A percentile compares a stretch with the other conserved stretches of the same genome.
Conservation (phyloP, 2,888 invertebrate species). For the Brassicogethes aeneus region DNA sequence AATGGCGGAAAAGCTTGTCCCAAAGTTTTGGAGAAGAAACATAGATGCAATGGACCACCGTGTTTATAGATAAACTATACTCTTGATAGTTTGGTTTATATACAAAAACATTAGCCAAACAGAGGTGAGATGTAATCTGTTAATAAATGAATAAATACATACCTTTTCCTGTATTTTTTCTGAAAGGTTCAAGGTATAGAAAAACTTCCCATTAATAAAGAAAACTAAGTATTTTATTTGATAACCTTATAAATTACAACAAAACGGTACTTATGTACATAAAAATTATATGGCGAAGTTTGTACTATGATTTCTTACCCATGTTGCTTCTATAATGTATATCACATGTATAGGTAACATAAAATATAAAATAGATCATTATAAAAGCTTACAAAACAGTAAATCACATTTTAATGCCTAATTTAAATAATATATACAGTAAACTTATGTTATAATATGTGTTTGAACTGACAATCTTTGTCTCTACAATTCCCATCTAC, state of each 20-base stretch:
- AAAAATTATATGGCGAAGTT: neutral
- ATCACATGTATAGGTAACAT: constrained; percentile 8
- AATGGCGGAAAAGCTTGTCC: constrained; percentile 61
- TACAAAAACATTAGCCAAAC: too few species aligned
- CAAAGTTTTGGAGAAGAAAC: constrained; percentile 47
- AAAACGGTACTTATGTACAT: too few species aligned
- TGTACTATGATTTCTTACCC: neutral
- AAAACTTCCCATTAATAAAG: too few species aligned
- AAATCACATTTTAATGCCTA: neutral
- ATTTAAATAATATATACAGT: neutral
- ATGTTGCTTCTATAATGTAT: constrained; percentile 6
- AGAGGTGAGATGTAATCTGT: too few species aligned
- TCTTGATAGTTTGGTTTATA: too few species aligned
- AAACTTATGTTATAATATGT: constrained; percentile 13
- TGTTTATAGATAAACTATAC: constrained; percentile 21
- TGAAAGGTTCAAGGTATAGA: too few species aligned
- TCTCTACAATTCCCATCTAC: constrained; percentile 36
- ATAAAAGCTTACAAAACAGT: constrained; percentile 3
- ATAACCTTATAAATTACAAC: too few species aligned
- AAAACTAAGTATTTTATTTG: too few species aligned
- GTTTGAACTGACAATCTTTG: constrained; percentile 34
- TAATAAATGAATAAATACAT: too few species aligned
- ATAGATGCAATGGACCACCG: constrained; percentile 45
- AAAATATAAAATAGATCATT: constrained; percentile 6
- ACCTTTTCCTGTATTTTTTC: too few species aligned